A percentile compares a stretch with the other conserved stretches of the same genome.
phyloP scores from a whole-genome alignment of 2,888 invertebrate genomes.

The Dicyrtoma fusca region DNA sequence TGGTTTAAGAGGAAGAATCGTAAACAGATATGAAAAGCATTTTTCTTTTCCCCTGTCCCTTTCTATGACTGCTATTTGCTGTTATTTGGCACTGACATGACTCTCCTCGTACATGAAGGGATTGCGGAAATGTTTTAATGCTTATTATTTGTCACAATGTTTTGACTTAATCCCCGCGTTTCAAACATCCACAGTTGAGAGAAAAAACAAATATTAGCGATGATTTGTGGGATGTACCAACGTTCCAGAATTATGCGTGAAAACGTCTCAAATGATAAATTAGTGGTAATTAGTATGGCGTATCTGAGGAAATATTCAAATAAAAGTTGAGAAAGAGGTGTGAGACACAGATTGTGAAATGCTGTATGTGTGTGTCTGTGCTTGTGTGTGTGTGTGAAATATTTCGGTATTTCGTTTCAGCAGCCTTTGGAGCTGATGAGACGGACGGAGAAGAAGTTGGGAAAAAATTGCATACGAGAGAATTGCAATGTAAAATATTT shows the following conservation, averaged over 20 bases:
- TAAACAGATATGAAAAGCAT: too few relatives aligned
- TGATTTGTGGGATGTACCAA: constrained; percentile 30
- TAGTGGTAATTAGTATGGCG: constrained; percentile 31
- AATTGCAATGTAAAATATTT: constrained; percentile 34
- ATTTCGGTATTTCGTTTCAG: too few relatives aligned
- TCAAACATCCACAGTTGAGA: neutral
- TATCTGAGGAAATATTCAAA: constrained; percentile 24
- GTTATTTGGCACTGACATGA: neutral
- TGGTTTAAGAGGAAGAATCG: too few relatives aligned
- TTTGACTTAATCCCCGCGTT: neutral
- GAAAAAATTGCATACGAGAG: constrained; percentile 18
- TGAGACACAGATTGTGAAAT: too few relatives aligned
- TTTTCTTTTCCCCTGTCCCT: neutral
- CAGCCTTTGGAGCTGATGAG: neutral
- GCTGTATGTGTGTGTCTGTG: neutral
- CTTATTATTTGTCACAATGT: constrained; percentile 10
- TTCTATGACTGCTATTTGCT: neutral
- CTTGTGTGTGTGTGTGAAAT: neutral
- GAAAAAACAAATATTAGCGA: constrained; percentile 29
- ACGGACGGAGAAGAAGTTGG: neutral
- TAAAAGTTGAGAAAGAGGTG: constrained; percentile 2
- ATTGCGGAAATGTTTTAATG: neutral
- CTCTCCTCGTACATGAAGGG: too few relatives aligned
- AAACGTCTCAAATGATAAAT: constrained; percentile 33
- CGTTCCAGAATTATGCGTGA: neutral